Evolutionary conservation across 2,797 vertebrate species (phyloP).

Genomic region (Coccyzus lansbergi): DNA sequence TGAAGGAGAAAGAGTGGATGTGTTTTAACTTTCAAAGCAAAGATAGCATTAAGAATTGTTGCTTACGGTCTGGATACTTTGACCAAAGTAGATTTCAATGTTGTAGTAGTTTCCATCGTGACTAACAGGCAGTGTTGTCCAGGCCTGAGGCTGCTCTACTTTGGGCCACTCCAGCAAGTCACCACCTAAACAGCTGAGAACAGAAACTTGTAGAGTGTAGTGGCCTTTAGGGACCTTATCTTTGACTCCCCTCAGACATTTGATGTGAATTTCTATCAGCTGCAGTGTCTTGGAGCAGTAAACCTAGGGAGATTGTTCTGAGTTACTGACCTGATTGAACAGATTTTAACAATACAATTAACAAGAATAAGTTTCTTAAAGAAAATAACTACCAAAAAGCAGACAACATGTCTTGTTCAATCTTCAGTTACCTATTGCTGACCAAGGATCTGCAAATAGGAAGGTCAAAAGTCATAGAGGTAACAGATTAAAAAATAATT

Average conservation of each 20-base stretch:
- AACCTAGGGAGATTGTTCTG: conserved; percentile 66
- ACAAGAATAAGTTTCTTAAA: conserved; percentile 43
- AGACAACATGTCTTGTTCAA: conserved; percentile 63
- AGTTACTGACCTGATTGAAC: conserved; percentile 46
- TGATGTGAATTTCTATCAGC: conserved; percentile 82
- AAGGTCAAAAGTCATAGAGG: conserved; percentile 65
- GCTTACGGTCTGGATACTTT: conserved; percentile 87
- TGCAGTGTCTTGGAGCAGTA: conserved; percentile 68
- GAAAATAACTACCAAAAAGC: not conserved
- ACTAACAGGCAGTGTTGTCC: conserved; percentile 73
- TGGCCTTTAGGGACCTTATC: conserved; percentile 88
- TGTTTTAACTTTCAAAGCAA: conserved; percentile 56
- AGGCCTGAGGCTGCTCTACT: conserved; percentile 64
- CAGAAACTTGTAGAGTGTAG: conserved; percentile 83
- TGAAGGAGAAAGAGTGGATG: conserved; percentile 16
- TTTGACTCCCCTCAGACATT: conserved; percentile 86
- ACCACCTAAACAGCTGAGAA: conserved; percentile 82
- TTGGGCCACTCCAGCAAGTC: conserved; percentile 66
- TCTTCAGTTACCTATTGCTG: conserved; percentile 70
- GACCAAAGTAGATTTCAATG: conserved; percentile 84
- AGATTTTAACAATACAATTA: conserved; percentile 56
- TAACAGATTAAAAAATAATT: not conserved
- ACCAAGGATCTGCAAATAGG: conserved; percentile 43
- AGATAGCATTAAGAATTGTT: conserved; percentile 17
- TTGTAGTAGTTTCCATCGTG: conserved; percentile 85